Conservation (phyloP, 2,888 invertebrate species). For the Nudaria mundana region DNA sequence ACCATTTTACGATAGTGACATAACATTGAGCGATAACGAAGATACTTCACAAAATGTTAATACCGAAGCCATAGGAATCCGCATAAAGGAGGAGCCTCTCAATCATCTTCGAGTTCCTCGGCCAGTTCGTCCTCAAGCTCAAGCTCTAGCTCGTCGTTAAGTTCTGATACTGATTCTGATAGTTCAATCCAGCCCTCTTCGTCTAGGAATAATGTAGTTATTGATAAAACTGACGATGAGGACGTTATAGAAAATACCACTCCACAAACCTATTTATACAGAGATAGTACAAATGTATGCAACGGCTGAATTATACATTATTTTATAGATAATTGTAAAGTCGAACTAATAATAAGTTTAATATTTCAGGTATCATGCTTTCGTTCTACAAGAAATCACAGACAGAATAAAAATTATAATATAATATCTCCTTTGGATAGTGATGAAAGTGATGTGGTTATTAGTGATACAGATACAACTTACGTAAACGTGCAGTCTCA, state of each 20-base stretch:
- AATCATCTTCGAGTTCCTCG: background rate
- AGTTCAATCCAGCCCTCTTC: background rate
- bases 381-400: background rate
- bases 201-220: background rate
- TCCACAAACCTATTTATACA: background rate
- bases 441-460: constrained; percentile 1
- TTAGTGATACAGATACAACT: constrained; percentile 1
- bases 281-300: background rate
- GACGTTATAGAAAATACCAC: background rate
- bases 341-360: background rate
- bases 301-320: background rate
- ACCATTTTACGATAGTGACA: background rate
- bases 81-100: background rate
- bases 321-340: background rate
- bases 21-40: background rate
- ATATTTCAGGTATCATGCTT: background rate
- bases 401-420: background rate
- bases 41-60: background rate
- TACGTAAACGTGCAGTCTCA: background rate
- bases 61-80: background rate
- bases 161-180: background rate
- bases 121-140: background rate
- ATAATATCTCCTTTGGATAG: background rate
- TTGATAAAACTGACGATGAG: background rate
- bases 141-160: background rate